Evolutionary conservation across 2,113 vertebrate species (phyloP), one percentile per base, ranked within the genome.

Genomic region (Myotis davidii): DNA sequence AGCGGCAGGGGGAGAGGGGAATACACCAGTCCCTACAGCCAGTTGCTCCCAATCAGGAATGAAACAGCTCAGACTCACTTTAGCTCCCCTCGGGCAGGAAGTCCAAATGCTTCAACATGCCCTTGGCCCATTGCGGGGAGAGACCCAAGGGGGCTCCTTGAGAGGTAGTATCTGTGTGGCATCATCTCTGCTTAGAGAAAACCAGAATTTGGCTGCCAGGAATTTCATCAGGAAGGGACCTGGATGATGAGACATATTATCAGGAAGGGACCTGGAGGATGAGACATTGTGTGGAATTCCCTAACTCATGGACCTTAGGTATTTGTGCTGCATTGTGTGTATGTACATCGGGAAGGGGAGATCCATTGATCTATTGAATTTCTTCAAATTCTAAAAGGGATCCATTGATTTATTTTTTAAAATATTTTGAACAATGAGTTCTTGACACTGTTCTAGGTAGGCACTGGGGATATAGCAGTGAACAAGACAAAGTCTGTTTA

Each of bases 111-210:
- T 82, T 85, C 59, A 37, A 77, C 27, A 16, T 48, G n/a, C 3
- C 77, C 27, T 72, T 54, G 16, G 42, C 29, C 50, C 0, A 0
- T 2, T 7, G 14, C 10, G 9, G 25, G 32, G 37, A 3, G 52
- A 59, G 65, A 11, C 70, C 27, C 17, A 29, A 32, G 39, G n/a
- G 39, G 29, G 12, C 34, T 48, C 16, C 21, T 72, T 83, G 32
- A 2, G 5, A 37, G 39, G 16, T 64, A 25, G 32, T 2, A n/a
- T 9, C 18, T 78, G 32, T 23, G 17, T 90, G 34, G 5, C 32
- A 25, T 87, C 6, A 9, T 65, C 34, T 83, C 70, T 81, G 52
- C n/a, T 79, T 84, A 25, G 20, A 64, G 70, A 11, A 96, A 96
- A 45, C 12, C 21, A 67, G 25, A 64, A 52, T 85, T 77, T 52